Percentiles rank a stretch among this genome's conserved stretches.
Conservation (phyloP, 2,113 vertebrate genomes). For the Ornithorhynchus anatinus region DNA sequence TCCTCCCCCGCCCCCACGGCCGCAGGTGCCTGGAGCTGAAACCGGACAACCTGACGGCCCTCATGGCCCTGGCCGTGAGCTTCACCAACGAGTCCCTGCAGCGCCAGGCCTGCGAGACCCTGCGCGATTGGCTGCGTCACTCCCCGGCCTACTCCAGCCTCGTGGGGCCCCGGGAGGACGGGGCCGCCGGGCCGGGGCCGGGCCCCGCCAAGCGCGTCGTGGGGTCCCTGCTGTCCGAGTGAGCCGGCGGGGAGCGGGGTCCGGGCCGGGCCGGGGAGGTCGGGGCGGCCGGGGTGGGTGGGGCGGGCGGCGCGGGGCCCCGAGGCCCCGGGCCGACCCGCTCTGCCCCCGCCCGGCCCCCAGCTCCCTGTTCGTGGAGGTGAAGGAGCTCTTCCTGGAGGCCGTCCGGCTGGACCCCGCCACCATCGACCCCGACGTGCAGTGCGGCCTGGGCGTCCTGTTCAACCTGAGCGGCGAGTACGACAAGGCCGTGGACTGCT, state of each 20-base stretch:
- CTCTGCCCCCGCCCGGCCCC: not conserved
- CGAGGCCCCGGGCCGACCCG: too few species aligned
- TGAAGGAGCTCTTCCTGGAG: slow-evolving; percentile 89
- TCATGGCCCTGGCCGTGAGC: slow-evolving; percentile 96
- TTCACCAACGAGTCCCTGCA: slow-evolving; percentile 97
- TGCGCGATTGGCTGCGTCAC: slow-evolving; percentile 91
- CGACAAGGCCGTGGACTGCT: slow-evolving; percentile 97
- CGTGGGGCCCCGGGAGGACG: slow-evolving; percentile 63
- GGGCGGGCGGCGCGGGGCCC: not conserved
- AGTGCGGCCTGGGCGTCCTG: slow-evolving; percentile 95
- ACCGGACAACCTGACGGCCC: slow-evolving; percentile 90
- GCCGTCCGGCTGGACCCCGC: slow-evolving; percentile 86
- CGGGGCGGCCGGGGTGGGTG: not conserved
- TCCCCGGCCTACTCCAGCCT: slow-evolving; percentile 85
- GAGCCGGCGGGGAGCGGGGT: slow-evolving; percentile 59
- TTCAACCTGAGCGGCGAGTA: slow-evolving; percentile 98
- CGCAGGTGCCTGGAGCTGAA: slow-evolving; percentile 92
- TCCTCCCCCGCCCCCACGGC: not conserved
- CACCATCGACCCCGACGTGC: slow-evolving; percentile 91
- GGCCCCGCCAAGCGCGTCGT: slow-evolving; percentile 81
- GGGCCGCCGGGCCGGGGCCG: slow-evolving; percentile 48
- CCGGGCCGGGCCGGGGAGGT: not conserved
- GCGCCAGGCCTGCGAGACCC: slow-evolving; percentile 94
- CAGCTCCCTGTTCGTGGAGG: slow-evolving; percentile 89
- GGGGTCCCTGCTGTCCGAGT: slow-evolving; percentile 92